Conservation (phyloP, 1,140 invertebrate genomes). For the Zaprionus vittiger region DNA sequence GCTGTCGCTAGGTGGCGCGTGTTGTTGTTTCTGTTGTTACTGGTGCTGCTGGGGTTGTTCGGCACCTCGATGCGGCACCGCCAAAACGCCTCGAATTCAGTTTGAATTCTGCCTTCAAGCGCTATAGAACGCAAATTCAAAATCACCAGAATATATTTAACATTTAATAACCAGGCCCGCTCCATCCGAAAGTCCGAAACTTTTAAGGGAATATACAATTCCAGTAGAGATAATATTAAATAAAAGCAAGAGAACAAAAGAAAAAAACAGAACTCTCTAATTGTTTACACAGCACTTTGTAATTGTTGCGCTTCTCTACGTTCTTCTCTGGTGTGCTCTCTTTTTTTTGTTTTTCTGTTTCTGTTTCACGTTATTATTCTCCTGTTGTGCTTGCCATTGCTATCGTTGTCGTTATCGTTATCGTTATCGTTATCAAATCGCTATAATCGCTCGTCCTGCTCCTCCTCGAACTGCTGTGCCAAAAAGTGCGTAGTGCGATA, state of each 20-base stretch:
- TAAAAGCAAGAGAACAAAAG: neutral
- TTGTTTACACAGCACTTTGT: constrained; percentile 13
- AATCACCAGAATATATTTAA: neutral
- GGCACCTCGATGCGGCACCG: constrained; percentile 39
- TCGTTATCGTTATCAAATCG: too few species aligned
- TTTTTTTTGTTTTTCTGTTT: neutral
- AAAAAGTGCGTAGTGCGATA: constrained; percentile 3
- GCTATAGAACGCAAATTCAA: constrained; percentile 60
- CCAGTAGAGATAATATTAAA: neutral
- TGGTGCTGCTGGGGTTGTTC: constrained; percentile 24
- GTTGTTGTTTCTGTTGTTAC: neutral
- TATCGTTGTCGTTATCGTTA: neutral
- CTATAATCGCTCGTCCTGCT: constrained; percentile 7
- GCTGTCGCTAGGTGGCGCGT: neutral
- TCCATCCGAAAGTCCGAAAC: neutral
- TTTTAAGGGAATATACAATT: neutral
- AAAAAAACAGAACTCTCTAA: neutral
- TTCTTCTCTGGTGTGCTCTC: neutral
- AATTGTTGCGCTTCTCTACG: neutral
- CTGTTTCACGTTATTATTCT: constrained; percentile 15
- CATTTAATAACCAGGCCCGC: neutral
- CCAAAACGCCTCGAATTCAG: constrained; percentile 74
- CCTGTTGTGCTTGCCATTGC: neutral
- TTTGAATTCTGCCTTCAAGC: constrained; percentile 80
- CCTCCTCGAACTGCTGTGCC: constrained; percentile 10